Base-by-base conservation (phyloP, 2,888 invertebrate genomes). In the Leucoma salicis region DNA sequence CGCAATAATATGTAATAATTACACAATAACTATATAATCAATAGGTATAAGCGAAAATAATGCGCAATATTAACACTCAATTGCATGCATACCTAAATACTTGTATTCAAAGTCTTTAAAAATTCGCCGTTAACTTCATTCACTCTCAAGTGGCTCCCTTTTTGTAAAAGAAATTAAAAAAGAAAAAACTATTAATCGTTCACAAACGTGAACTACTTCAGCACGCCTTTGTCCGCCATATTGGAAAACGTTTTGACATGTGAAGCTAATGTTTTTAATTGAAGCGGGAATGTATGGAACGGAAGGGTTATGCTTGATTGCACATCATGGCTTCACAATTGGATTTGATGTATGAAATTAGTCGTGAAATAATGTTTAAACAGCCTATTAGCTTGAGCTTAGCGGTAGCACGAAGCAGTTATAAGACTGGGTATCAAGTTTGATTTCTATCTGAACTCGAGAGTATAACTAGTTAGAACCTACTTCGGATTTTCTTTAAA, bases 41-140 rank as follows among this genome's bases (percentile, higher is more conserved):
- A 44, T 10, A 14, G 58, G 36, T 25, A 56, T 57, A 62, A 67
- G 64, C 68, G 53, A 63, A 66, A 68, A 65, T 64, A 69, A 57
- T 63, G 49, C 63, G 57, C 64, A 58, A 82, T 81, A 83, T 71
- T 80, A 74, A 76, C 79, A 77, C 66, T 63, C 77, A 79, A 86
- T 86, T 85, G 77, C 74, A 70, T 47, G 71, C 73, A 70, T 79
- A 78, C 78, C 80, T 84, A 80, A 73, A 80, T 74, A 49, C n/a
- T n/a, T n/a, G n/a, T n/a, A n/a, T n/a, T n/a, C n/a, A 40, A 41
- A 58, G 70, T 62, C 65, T 72, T 73, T 78, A 70, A 73, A 78
- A 82, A 82, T 72, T 77, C 79, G 66, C 82, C 79, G 85, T 80
- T 83, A 84, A 78, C 76, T 78, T 62, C 81, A 87, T 87, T 88